These are phyloP conservation scores for Geophilus truncorum DNA, from an alignment of 2,888 invertebrate species.

Conservation along the genomic window DNA sequence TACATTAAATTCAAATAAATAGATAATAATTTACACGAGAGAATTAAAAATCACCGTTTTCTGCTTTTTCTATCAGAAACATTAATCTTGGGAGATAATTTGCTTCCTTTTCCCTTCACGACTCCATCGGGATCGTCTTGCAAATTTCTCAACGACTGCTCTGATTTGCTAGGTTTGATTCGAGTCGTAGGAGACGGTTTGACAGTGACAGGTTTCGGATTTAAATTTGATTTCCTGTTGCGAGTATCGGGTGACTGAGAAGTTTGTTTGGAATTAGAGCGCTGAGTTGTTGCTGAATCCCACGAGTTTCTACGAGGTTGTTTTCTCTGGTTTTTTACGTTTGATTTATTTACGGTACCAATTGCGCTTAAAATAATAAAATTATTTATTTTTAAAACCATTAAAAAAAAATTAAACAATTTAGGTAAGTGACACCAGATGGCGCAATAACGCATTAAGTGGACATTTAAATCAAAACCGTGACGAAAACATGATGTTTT, in stretches of 20 bases:
- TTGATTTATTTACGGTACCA: not conserved
- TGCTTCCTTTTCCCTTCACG: not conserved
- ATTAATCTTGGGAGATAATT: not conserved
- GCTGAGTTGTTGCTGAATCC: not conserved
- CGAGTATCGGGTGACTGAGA: not conserved
- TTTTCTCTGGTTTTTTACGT: not conserved
- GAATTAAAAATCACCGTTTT: not conserved
- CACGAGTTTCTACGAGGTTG: not conserved
- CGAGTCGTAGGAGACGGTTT: not conserved
- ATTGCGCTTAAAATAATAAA: not conserved
- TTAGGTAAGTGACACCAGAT: not conserved
- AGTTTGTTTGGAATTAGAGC: not conserved
- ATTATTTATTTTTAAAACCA: not conserved
- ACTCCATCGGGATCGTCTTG: not conserved
- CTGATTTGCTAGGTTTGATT: slow-evolving; percentile 1
- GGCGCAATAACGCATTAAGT: too few species aligned
- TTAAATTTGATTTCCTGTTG: not conserved
- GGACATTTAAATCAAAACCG: too few species aligned
- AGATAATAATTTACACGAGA: too few species aligned
- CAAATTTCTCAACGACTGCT: not conserved
- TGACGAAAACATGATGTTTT: too few species aligned
- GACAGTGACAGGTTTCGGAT: not conserved
- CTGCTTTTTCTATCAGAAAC: not conserved
- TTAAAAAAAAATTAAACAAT: not conserved
- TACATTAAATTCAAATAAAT: too few species aligned